These are phyloP conservation scores for Spodoptera frugiperda DNA, from an alignment of 1,140 invertebrate genomes.

Conservation along the genomic window DNA sequence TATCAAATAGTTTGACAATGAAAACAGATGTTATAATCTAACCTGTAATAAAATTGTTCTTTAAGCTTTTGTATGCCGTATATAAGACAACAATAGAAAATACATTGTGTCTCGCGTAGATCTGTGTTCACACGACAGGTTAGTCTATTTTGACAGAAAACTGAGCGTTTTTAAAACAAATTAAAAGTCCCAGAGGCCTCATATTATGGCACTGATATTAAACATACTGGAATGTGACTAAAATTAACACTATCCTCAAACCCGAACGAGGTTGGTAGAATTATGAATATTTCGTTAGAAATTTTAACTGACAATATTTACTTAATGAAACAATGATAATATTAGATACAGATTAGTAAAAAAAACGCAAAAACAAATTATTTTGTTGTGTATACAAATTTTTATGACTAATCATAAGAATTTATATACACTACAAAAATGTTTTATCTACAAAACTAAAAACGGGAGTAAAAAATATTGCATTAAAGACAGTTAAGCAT, in stretches of 20 bases:
- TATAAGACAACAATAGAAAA: too few relatives aligned
- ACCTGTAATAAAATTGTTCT: too few relatives aligned
- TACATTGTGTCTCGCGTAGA: too few relatives aligned
- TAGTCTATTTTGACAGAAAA: too few relatives aligned
- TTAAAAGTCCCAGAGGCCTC: too few relatives aligned
- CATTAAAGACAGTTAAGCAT: conserved; percentile 25
- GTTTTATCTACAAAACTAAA: conserved; percentile 18
- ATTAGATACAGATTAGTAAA: conserved; percentile 18
- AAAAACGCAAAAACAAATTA: background rate
- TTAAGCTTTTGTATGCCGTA: too few relatives aligned
- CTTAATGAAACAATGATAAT: conserved; percentile 4
- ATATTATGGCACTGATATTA: background rate
- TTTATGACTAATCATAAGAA: background rate
- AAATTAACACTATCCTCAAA: background rate
- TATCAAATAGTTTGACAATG: too few relatives aligned
- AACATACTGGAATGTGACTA: conserved; percentile 41
- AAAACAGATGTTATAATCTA: too few relatives aligned
- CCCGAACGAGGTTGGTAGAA: background rate
- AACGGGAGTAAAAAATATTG: conserved; percentile 32
- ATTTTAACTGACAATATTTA: conserved; percentile 5
- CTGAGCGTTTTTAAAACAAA: too few relatives aligned
- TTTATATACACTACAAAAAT: conserved; percentile 9
- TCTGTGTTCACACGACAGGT: too few relatives aligned
- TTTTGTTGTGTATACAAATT: conserved; percentile 4
- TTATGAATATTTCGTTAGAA: background rate